These are phyloP conservation scores for Megatriorchis doriae DNA, from an alignment of 2,113 vertebrate genomes.

Conservation along the genomic window DNA sequence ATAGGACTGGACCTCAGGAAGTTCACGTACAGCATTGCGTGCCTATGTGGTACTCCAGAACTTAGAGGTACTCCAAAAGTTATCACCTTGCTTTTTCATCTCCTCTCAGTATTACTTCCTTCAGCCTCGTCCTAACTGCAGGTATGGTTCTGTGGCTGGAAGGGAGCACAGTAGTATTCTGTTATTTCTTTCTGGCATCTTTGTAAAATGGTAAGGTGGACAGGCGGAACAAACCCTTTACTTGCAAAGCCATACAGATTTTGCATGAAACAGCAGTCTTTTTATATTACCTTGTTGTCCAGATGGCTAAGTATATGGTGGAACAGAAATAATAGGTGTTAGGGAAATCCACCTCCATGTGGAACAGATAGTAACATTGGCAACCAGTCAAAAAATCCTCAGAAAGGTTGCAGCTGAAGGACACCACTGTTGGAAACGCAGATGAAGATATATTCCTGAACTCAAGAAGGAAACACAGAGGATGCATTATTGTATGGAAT, in stretches of 20 bases:
- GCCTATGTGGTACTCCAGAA: not conserved
- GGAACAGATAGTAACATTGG: constrained; percentile 16
- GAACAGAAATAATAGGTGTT: constrained; percentile 40
- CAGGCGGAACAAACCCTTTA: not conserved
- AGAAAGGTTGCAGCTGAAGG: constrained; percentile 57
- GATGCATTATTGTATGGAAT: constrained; percentile 46
- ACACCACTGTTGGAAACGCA: not conserved
- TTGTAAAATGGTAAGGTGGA: not conserved
- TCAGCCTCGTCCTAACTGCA: not conserved
- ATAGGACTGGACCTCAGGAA: not conserved
- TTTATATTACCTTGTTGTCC: constrained; percentile 6
- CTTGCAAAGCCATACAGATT: not conserved
- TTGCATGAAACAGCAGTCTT: not conserved
- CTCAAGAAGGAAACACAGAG: constrained; percentile 45
- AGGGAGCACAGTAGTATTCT: not conserved
- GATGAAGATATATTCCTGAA: constrained; percentile 42
- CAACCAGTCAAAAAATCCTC: not conserved
- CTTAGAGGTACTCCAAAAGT: not conserved
- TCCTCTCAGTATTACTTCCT: not conserved
- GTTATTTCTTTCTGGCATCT: not conserved
- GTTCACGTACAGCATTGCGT: not conserved
- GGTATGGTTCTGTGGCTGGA: not conserved
- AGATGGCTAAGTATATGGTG: constrained; percentile 68
- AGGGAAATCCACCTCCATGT: not conserved
- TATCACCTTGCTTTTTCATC: not conserved